Base-by-base conservation (phyloP, 2,797 vertebrate species). In the Aeoliscus strigatus region DNA sequence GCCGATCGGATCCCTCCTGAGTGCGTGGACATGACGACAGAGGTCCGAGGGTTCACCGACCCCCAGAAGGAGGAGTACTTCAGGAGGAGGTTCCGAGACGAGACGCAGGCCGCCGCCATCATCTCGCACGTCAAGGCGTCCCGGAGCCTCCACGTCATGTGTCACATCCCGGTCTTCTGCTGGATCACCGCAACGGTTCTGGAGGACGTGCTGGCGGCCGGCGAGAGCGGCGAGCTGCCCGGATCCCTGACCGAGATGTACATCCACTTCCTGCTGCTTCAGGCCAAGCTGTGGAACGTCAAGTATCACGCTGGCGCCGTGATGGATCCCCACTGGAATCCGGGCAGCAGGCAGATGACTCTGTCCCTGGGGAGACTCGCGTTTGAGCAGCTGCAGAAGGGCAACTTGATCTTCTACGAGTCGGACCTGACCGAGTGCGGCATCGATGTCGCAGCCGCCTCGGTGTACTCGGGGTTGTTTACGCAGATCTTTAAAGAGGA, bases 111-210 rank as follows among this genome's bases (percentile, higher is more conserved):
- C 35, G 17, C 6, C 7, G 25, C n/a, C 2, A 44, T 55, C 18
- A 39, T 55, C 40, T 15, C 18, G 21, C 25, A 51, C 16, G 46
- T 64, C 24, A 43, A 29, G 47, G 36, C 24, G 1, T 40, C 42
- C 8, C 31, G 13, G 7, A 64, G 39, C 37, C 60, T 69, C 8
- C 41, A 43, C 47, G 51, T 70, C 40, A 70, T 70, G 49, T 70
- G 67, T 29, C 53, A 61, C 26, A 65, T 70, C 30, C 66, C 66
- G 12, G 42, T 64, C 37, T 70, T 70, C 42, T 70, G 66, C 51
- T 61, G 56, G 55, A 60, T 69, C 15, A 51, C 56, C 11, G 27
- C 55, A 11, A 43, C 46, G 4, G 60, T 64, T 30, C 14, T 66
- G 10, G 41, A 66, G 23, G 31, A 66, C 4, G 23, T 37, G 18